Evolutionary conservation across 2,888 invertebrate genomes (phyloP).

Genomic region (Chaitophorus viminalis): DNA sequence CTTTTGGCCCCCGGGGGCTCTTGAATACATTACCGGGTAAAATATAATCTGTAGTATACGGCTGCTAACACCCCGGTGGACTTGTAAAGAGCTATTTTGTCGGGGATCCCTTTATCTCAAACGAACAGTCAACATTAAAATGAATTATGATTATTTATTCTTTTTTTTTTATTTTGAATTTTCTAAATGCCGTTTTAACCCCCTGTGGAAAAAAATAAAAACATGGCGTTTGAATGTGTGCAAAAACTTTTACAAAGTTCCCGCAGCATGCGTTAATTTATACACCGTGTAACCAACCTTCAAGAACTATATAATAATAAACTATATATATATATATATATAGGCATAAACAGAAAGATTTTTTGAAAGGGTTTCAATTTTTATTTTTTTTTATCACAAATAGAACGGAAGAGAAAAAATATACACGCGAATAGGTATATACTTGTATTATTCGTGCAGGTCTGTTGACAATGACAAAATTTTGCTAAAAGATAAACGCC

Average conservation of each 20-base stretch:
- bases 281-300: constrained; percentile 16
- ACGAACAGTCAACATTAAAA: constrained; percentile 61
- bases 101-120: constrained; percentile 61
- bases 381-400: background rate
- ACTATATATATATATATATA: too few species aligned
- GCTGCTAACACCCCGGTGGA: constrained; percentile 60
- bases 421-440: background rate
- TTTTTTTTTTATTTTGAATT: constrained; percentile 56
- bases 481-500: constrained; percentile 44
- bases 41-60: constrained; percentile 60
- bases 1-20: constrained; percentile 60
- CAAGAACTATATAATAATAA: background rate
- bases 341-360: too few species aligned
- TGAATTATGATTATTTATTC: constrained; percentile 58
- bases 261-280: background rate
- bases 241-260: constrained; percentile 30
- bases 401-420: constrained; percentile 5
- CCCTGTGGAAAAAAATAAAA: constrained; percentile 44
- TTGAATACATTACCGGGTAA: constrained; percentile 60
- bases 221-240: constrained; percentile 47
- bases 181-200: constrained; percentile 53
- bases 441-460: background rate
- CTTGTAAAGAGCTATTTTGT: constrained; percentile 62
- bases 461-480: constrained; percentile 59
- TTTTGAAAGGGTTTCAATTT: background rate